Conservation (phyloP, 2,113 vertebrate species). For the Choloepus hoffmanni region DNA sequence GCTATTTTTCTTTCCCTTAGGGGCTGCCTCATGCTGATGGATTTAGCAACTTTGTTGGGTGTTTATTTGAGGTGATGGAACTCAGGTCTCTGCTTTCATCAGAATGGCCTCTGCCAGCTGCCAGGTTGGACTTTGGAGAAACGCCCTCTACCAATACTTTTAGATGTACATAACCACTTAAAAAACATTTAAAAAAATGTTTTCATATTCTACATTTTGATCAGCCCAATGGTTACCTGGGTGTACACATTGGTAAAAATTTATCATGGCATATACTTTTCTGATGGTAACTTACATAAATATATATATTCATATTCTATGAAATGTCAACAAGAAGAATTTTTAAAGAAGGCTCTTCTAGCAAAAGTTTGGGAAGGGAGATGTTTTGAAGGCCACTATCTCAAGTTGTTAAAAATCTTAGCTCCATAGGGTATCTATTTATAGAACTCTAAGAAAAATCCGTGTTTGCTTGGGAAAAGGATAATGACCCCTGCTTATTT, state of each 20-base stretch:
- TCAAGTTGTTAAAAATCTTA: not conserved
- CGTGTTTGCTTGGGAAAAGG: not conserved
- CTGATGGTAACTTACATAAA: not conserved
- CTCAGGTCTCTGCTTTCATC: not conserved
- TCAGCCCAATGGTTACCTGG: too few species aligned
- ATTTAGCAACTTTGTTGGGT: constrained; percentile 17
- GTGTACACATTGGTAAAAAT: not conserved
- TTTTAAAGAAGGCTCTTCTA: not conserved
- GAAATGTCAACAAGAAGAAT: not conserved
- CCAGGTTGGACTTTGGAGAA: not conserved
- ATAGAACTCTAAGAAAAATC: not conserved
- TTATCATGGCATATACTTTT: not conserved
- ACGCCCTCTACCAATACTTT: not conserved
- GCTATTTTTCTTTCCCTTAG: not conserved
- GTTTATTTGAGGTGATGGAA: not conserved
- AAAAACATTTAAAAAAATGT: not conserved
- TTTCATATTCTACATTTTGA: not conserved
- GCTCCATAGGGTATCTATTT: not conserved
- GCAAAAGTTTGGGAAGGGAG: not conserved
- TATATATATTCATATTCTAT: not conserved
- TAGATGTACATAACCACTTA: not conserved
- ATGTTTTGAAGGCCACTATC: not conserved
- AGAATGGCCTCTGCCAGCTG: not conserved
- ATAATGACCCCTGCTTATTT: fast-evolving
- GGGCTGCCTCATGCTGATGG: not conserved